Conservation (phyloP, 2,113 vertebrate genomes). For the Oryzias celebensis region DNA sequence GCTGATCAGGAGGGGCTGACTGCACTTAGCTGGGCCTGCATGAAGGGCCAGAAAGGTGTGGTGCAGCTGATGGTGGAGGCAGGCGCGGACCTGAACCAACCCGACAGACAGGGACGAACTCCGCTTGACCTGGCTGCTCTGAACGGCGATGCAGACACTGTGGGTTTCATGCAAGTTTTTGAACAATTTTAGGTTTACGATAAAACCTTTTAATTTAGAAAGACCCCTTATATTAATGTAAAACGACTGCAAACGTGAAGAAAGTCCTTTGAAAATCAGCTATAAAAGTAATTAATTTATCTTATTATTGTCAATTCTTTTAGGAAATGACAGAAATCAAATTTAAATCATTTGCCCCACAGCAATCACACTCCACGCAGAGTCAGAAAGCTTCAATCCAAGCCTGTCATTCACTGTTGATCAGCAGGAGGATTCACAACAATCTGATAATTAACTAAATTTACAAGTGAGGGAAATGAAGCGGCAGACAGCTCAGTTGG, state of each 20-base stretch:
- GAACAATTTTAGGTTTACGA: background rate
- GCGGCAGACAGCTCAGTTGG: background rate
- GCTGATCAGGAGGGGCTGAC: slow-evolving; percentile 92
- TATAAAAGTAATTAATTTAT: background rate
- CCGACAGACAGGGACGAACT: slow-evolving; percentile 90
- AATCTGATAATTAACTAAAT: slow-evolving; percentile 15
- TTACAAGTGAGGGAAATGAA: slow-evolving; percentile 4
- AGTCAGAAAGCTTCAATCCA: slow-evolving; percentile 4
- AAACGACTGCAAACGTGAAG: background rate
- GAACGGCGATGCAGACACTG: slow-evolving; percentile 91
- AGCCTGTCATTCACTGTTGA: slow-evolving; percentile 13
- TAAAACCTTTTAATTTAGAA: background rate
- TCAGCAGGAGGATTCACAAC: slow-evolving; percentile 38
- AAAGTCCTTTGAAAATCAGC: background rate
- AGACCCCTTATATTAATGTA: background rate
- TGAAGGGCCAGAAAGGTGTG: slow-evolving; percentile 88
- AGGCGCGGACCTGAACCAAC: slow-evolving; percentile 87
- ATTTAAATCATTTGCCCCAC: slow-evolving; percentile 7
- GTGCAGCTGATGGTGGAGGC: slow-evolving; percentile 87
- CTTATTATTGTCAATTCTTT: slow-evolving; percentile 13
- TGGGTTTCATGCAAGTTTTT: slow-evolving; percentile 71
- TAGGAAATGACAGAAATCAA: slow-evolving; percentile 8
- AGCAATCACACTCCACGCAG: slow-evolving; percentile 31
- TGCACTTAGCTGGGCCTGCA: slow-evolving; percentile 91
- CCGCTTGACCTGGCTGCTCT: slow-evolving; percentile 94